Base-by-base conservation (phyloP, 1,140 invertebrate genomes). In the Ceratosolen fusciceps region DNA sequence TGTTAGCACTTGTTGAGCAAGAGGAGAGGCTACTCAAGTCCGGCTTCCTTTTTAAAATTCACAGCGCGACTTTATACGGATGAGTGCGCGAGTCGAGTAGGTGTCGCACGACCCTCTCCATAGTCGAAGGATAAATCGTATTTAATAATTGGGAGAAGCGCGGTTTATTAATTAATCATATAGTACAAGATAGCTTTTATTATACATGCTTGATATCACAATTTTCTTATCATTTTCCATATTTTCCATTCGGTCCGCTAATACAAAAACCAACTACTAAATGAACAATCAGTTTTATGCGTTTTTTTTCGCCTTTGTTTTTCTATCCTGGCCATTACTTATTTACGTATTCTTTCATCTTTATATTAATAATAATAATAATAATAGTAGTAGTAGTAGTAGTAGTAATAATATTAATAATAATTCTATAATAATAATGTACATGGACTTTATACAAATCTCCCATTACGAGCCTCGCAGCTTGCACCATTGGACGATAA, bases 181-280 rank as follows among this genome's bases (percentile, higher is more conserved):
- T 77, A 7, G 10, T 26, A 37, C 10, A 56, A 58, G 47, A 77
- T 71, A 39, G 26, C 70, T 76, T 76, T 77, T 77, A 77, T 70
- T 77, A 70, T 77, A 77, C 75, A 77, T 10, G 70, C 26, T 77
- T 68, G 26, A 49, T 78, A 78, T 78, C 76, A 78, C 76, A 78
- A 78, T 58, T 49, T 76, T 29, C 37, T 34, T 43, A 31, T 39
- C 54, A 37, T 68, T 75, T 68, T 43, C 29, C 49, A 58, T 21
- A 34, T 43, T 71, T 77, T 58, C 37, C n/a, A n/a, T n/a, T n/a
- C n/a, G n/a, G n/a, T n/a, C n/a, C n/a, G n/a, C n/a, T 70, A 58
- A 58, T 77, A 70, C 56, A 37, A 77, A 77, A 58, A 37, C 52
- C 67, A 39, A n/a, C 58, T 58, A 47, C 34, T 54, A 70, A 77